phyloP scores from a whole-genome alignment of 2,888 invertebrate genomes.

The Rutpela maculata region DNA sequence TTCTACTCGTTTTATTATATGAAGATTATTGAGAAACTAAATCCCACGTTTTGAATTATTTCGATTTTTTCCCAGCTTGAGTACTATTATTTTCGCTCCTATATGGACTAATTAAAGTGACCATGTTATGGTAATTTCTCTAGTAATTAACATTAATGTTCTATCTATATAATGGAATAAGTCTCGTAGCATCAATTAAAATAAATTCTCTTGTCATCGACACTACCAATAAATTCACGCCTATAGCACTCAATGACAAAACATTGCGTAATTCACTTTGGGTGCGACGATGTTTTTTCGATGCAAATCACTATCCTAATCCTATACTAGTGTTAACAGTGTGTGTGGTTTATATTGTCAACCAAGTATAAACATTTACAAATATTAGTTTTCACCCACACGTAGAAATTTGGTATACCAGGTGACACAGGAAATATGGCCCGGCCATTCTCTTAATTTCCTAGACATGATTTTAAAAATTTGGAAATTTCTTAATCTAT shows the following conservation, averaged over 20 bases:
- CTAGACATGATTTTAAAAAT: no score
- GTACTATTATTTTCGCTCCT: neutral
- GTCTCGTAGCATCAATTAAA: slow-evolving; percentile 9
- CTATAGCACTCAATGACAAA: slow-evolving; percentile 1
- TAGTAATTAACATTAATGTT: neutral
- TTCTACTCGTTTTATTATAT: no score
- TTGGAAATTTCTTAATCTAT: no score
- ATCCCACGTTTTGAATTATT: neutral
- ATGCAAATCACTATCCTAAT: slow-evolving; percentile 22
- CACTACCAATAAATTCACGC: slow-evolving; percentile 12
- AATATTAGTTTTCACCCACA: slow-evolving; percentile 27
- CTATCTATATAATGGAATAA: slow-evolving; percentile 8
- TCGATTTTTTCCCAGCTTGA: neutral
- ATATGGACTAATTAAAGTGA: neutral
- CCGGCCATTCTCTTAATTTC: no score
- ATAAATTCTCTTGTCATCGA: slow-evolving; percentile 27
- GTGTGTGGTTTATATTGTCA: slow-evolving; percentile 8
- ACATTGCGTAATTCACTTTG: slow-evolving; percentile 14
- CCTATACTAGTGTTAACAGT: slow-evolving; percentile 16
- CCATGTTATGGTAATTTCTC: neutral
- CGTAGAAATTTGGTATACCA: neutral
- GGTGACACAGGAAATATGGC: no score
- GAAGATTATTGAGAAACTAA: neutral
- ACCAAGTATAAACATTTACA: slow-evolving; percentile 12
- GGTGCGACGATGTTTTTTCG: slow-evolving; percentile 21